phyloP scores from a whole-genome alignment of 2,797 vertebrate genomes.

The Sparus aurata region DNA sequence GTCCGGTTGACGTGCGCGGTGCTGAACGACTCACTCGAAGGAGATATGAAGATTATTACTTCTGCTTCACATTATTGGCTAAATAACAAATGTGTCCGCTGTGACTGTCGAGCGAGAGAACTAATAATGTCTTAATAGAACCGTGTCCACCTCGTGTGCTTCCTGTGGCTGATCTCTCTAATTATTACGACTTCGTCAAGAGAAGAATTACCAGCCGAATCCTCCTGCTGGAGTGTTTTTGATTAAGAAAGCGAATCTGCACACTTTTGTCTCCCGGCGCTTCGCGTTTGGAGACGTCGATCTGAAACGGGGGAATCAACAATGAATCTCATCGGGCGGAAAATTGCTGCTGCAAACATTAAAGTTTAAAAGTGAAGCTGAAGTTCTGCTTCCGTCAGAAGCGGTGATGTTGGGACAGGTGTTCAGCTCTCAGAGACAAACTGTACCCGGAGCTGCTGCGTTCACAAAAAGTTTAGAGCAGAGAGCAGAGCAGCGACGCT shows the following conservation, averaged over 20 bases:
- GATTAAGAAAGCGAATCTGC: constrained; percentile 55
- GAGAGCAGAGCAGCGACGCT: too few relatives aligned
- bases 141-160: constrained; percentile 17
- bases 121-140: constrained; percentile 64
- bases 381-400: neutral
- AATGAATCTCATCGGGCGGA: constrained; percentile 38
- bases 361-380: constrained; percentile 1
- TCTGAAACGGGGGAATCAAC: constrained; percentile 7
- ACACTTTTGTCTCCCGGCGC: constrained; percentile 30
- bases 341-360: constrained; percentile 33
- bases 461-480: neutral
- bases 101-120: constrained; percentile 47
- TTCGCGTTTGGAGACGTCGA: constrained; percentile 40
- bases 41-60: constrained; percentile 44
- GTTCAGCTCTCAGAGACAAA: neutral
- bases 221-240: constrained; percentile 55
- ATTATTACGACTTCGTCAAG: constrained; percentile 46
- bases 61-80: constrained; percentile 45
- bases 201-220: constrained; percentile 44
- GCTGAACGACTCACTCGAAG: constrained; percentile 10
- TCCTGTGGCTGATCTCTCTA: constrained; percentile 20
- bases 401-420: neutral
- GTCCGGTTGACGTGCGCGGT: neutral
- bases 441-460: neutral
- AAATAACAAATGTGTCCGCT: constrained; percentile 48